Percentiles rank a stretch among this genome's conserved stretches.
Evolutionary conservation across 2,888 invertebrate genomes (phyloP).

Genomic region (Meghimatium bilineatum): DNA sequence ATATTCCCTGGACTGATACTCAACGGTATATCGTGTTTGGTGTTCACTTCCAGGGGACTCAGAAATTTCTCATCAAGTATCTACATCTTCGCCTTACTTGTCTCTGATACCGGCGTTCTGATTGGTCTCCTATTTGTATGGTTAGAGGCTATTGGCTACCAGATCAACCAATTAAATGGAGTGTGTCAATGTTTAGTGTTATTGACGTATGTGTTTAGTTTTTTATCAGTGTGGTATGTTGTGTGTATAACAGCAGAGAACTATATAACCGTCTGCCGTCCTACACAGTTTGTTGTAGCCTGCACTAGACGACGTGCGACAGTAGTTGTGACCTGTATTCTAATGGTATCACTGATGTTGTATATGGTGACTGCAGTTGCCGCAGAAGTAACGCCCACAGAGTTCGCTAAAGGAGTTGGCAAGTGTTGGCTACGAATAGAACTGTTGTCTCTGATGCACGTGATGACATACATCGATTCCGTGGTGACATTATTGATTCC

Average conservation of each 20-base stretch:
- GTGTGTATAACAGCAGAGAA: constrained; percentile 59
- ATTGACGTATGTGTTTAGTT: constrained; percentile 56
- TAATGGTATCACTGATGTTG: constrained; percentile 40
- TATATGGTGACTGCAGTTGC: constrained; percentile 47
- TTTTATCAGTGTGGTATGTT: constrained; percentile 59
- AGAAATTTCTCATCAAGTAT: constrained; percentile 52
- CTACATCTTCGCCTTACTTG: constrained; percentile 55
- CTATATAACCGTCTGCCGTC: constrained; percentile 58
- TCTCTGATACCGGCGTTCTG: constrained; percentile 54
- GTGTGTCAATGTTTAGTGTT: constrained; percentile 51
- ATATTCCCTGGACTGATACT: constrained; percentile 52
- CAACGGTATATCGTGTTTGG: constrained; percentile 53
- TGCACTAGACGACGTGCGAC: constrained; percentile 54
- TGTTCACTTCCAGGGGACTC: constrained; percentile 51
- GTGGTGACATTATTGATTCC: constrained; percentile 54
- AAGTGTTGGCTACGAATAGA: constrained; percentile 7
- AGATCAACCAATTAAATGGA: constrained; percentile 53
- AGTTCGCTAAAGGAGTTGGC: not conserved
- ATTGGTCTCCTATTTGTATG: constrained; percentile 53
- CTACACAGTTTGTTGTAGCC: constrained; percentile 49
- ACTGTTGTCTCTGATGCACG: constrained; percentile 7
- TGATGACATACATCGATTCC: constrained; percentile 53
- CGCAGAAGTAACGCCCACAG: constrained; percentile 29
- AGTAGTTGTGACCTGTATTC: constrained; percentile 46
- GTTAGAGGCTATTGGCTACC: constrained; percentile 56